Evolutionary conservation across 1,140 invertebrate species (phyloP).

Genomic region (Zeugodacus cucurbitae): DNA sequence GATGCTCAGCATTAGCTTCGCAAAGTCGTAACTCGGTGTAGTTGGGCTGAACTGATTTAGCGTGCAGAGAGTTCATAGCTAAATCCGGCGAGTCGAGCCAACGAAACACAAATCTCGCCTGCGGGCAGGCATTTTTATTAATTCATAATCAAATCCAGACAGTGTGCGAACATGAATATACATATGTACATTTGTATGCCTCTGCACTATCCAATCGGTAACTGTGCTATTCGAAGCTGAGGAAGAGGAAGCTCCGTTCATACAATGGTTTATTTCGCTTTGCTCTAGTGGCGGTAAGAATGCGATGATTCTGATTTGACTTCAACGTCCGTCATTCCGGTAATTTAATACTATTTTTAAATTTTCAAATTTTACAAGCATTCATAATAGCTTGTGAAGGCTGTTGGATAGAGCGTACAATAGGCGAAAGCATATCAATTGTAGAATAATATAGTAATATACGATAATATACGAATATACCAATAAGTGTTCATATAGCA

Average conservation of each 20-base stretch:
- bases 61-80: slow-evolving; percentile 8
- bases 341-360: slow-evolving; percentile 42
- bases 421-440: not conserved
- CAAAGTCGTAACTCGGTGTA: not conserved
- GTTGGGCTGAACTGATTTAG: slow-evolving; percentile 17
- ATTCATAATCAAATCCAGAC: slow-evolving; percentile 44
- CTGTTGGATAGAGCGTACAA: not conserved
- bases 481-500: too few relatives aligned
- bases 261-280: not conserved
- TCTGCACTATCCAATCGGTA: not conserved
- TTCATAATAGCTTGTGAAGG: not conserved
- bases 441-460: not conserved
- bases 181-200: not conserved
- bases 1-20: slow-evolving; percentile 28
- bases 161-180: not conserved
- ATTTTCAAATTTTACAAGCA: slow-evolving; percentile 29
- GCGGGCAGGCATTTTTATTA: slow-evolving; percentile 44
- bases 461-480: too few relatives aligned
- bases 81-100: slow-evolving; percentile 12
- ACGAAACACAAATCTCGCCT: slow-evolving; percentile 43
- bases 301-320: slow-evolving; percentile 18
- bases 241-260: not conserved
- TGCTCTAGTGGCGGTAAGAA: not conserved
- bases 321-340: not conserved
- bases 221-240: too few relatives aligned